A percentile compares a stretch with the other conserved stretches of the same genome.
These are phyloP conservation scores for Labeo rohita DNA, from an alignment of 2,113 vertebrate species.

Conservation along the genomic window DNA sequence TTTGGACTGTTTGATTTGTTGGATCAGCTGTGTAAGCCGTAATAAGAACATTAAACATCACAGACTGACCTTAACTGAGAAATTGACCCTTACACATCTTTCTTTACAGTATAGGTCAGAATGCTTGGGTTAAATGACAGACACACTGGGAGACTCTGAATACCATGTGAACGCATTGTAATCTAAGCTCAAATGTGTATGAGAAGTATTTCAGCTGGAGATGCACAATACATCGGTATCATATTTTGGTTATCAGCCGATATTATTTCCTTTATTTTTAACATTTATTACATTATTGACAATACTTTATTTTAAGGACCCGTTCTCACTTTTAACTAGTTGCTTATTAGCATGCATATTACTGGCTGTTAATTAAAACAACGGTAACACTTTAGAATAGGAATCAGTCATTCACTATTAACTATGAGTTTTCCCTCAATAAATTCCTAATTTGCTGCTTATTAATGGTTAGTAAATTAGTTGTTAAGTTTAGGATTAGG, in stretches of 20 bases:
- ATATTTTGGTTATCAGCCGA: background rate
- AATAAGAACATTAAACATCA: constrained; percentile 67
- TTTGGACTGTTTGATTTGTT: constrained; percentile 43
- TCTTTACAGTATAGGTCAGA: background rate
- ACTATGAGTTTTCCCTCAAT: no score
- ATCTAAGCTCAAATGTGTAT: background rate
- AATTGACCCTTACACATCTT: constrained; percentile 54
- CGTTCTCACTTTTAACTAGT: no score
- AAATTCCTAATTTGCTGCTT: no score
- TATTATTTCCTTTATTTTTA: background rate
- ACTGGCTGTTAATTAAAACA: no score
- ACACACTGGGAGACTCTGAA: background rate
- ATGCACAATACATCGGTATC: background rate
- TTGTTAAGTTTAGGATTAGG: no score
- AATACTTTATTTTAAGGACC: no score
- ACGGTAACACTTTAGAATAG: no score
- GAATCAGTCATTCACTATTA: no score
- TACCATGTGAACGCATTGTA: background rate
- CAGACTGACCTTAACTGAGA: constrained; percentile 28
- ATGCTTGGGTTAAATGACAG: constrained; percentile 1
- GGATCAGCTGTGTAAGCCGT: constrained; percentile 44
- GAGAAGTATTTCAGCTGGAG: background rate
- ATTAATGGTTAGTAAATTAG: no score
- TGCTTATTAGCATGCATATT: no score
- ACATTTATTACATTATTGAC: no score